A percentile compares a stretch with the other conserved stretches of the same genome.
These are phyloP conservation scores for Diaphora mendica DNA, from an alignment of 2,888 invertebrate species.

Conservation along the genomic window DNA sequence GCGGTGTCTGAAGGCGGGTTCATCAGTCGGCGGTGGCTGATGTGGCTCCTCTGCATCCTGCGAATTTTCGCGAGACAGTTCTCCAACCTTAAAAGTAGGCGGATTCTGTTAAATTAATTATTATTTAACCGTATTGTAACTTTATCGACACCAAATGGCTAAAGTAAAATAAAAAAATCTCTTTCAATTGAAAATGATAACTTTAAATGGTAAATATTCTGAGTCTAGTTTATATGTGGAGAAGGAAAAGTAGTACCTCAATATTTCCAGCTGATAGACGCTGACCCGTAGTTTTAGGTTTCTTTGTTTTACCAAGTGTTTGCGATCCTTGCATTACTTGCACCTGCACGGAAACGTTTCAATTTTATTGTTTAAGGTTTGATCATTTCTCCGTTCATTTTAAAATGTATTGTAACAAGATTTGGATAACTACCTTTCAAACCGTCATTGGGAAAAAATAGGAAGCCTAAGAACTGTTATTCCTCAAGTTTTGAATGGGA, in stretches of 20 bases:
- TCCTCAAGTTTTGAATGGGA: too few species aligned
- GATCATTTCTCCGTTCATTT: neutral
- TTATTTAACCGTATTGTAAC: neutral
- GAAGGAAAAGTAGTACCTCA: slow-evolving; percentile 78
- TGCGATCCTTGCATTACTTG: slow-evolving; percentile 92
- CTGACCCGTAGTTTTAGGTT: slow-evolving; percentile 91
- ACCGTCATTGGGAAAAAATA: too few species aligned
- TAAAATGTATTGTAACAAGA: too few species aligned
- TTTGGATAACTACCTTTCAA: too few species aligned
- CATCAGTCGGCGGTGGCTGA: slow-evolving; percentile 64
- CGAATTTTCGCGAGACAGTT: slow-evolving; percentile 89
- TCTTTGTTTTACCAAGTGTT: slow-evolving; percentile 93
- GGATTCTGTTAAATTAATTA: neutral
- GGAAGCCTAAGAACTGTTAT: too few species aligned
- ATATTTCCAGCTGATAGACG: slow-evolving; percentile 94
- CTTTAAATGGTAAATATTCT: too few species aligned
- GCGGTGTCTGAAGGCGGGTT: slow-evolving; percentile 90
- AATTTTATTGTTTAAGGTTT: neutral
- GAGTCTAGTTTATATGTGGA: neutral
- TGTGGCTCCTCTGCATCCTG: slow-evolving; percentile 89
- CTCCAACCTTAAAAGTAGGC: slow-evolving; percentile 84
- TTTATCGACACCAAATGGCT: neutral
- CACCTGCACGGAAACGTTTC: slow-evolving; percentile 68
- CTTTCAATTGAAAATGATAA: neutral
- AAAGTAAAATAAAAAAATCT: neutral